A percentile compares a stretch with the other conserved stretches of the same genome.
These are phyloP conservation scores for Deilephila porcellus DNA, from an alignment of 2,888 invertebrate species.

Conservation along the genomic window DNA sequence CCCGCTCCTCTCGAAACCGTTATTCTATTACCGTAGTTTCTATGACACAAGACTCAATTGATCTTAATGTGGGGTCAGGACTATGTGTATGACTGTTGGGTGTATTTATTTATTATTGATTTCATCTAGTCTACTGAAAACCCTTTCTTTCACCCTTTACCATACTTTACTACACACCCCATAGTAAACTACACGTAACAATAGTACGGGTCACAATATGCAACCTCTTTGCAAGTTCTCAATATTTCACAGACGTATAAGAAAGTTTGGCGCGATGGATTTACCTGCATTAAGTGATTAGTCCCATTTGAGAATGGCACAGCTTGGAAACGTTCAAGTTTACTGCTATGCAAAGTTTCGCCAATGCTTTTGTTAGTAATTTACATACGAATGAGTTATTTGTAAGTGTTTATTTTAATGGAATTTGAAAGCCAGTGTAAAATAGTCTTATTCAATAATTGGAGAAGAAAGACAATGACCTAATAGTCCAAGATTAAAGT, in stretches of 20 bases:
- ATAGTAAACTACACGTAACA: slow-evolving; percentile 30
- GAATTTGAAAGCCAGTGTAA: background rate
- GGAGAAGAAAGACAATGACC: too few species aligned
- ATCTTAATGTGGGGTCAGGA: too few species aligned
- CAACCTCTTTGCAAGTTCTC: slow-evolving; percentile 61
- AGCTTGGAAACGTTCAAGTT: slow-evolving; percentile 49
- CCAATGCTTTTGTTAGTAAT: slow-evolving; percentile 26
- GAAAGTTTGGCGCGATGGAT: slow-evolving; percentile 56
- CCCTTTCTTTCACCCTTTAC: too few species aligned
- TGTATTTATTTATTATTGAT: too few species aligned
- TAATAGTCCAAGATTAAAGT: too few species aligned
- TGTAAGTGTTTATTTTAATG: slow-evolving; percentile 13
- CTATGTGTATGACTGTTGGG: too few species aligned
- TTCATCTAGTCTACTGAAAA: too few species aligned
- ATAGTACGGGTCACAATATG: slow-evolving; percentile 46
- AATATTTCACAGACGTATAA: slow-evolving; percentile 69
- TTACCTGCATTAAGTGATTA: slow-evolving; percentile 80
- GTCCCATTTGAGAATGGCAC: slow-evolving; percentile 78
- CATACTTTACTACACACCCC: background rate
- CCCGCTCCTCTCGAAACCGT: too few species aligned
- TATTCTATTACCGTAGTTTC: too few species aligned
- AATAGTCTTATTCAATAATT: background rate
- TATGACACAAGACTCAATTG: too few species aligned
- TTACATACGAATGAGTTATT: slow-evolving; percentile 22
- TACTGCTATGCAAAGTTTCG: slow-evolving; percentile 29